Evolutionary conservation across 2,797 vertebrate genomes (phyloP).

Genomic region (Telmatherina bonti): DNA sequence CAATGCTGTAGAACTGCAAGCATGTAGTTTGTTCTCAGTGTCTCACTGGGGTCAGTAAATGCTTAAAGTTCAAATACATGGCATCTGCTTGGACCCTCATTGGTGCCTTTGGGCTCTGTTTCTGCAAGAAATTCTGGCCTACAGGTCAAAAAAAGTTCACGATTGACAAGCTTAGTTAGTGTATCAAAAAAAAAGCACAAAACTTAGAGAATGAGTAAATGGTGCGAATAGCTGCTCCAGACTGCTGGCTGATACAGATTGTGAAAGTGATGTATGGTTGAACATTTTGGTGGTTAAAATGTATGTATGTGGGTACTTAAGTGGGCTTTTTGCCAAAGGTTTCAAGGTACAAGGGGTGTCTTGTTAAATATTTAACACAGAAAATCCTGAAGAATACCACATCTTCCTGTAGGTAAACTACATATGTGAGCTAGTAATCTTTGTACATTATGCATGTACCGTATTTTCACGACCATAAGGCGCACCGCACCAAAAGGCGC

Average conservation of each 20-base stretch:
- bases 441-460: background rate
- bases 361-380: background rate
- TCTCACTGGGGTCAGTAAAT: background rate
- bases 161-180: slow-evolving; percentile 14
- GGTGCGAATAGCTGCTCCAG: slow-evolving; percentile 17
- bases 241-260: slow-evolving; percentile 36
- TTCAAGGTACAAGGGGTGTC: slow-evolving; percentile 1
- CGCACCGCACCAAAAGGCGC: no score
- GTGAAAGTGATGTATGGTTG: slow-evolving; percentile 62
- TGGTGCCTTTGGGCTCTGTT: background rate
- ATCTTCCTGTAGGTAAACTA: slow-evolving; percentile 23
- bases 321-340: slow-evolving; percentile 5
- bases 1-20: background rate
- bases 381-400: background rate
- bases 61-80: background rate
- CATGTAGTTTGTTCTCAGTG: background rate
- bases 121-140: background rate
- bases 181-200: slow-evolving; percentile 5
- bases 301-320: background rate
- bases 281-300: slow-evolving; percentile 38
- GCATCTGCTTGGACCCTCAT: background rate
- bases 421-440: slow-evolving; percentile 1
- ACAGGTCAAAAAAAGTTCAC: slow-evolving; percentile 8
- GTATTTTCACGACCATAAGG: no score
- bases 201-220: slow-evolving; percentile 12